Evolutionary conservation across 1,140 invertebrate species (phyloP).

Genomic region (Drosophila trapezifrons): DNA sequence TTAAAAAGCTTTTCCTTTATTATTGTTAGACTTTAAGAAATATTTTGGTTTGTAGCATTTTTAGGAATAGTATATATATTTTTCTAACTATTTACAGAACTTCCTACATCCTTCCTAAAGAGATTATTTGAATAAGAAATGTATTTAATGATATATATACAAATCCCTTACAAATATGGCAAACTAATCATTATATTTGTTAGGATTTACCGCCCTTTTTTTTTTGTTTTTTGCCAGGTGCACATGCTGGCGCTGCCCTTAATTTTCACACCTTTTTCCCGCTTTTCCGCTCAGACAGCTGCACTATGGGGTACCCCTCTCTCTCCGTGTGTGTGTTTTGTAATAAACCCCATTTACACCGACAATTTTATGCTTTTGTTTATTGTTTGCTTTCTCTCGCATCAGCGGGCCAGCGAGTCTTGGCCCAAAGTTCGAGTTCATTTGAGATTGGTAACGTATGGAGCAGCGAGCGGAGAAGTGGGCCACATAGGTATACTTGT

Average conservation of each 20-base stretch:
- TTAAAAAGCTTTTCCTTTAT: not conserved
- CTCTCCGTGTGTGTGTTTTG: constrained; percentile 28
- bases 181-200: not conserved
- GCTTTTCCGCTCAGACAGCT: constrained; percentile 49
- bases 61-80: accelerated
- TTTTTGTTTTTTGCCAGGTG: constrained; percentile 12
- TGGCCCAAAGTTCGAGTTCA: constrained; percentile 52
- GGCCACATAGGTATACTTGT: constrained; percentile 19
- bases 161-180: too few relatives aligned
- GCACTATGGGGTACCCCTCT: constrained; percentile 40
- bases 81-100: too few relatives aligned
- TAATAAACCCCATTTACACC: constrained; percentile 74
- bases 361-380: constrained; percentile 63
- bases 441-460: constrained; percentile 69
- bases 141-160: too few relatives aligned
- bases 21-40: not conserved
- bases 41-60: not conserved
- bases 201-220: not conserved
- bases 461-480: constrained; percentile 36
- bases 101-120: not conserved
- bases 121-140: not conserved
- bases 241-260: not conserved
- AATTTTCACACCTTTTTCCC: constrained; percentile 57
- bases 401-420: constrained; percentile 18
- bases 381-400: constrained; percentile 56